Evolutionary conservation across 1,140 invertebrate species (phyloP), one percentile per base, ranked within the genome.

Genomic region (Polyergus mexicanus): DNA sequence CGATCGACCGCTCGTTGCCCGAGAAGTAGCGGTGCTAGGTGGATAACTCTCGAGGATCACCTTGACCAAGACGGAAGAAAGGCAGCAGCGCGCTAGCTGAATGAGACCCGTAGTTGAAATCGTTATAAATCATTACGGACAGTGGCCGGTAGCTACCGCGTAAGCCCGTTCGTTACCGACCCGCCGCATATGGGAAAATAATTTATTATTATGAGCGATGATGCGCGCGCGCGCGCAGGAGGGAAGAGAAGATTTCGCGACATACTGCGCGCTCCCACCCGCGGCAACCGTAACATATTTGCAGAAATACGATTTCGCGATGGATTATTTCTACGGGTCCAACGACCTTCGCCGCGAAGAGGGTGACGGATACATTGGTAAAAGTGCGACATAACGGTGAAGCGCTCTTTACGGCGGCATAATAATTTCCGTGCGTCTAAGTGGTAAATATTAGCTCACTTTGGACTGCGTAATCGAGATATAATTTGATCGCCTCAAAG

Each of bases 71-170:
- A 81, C 51, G 56, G 68, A 83, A 69, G 63, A 68, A 69, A 77
- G 56, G 80, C 58, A 54, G 65, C 44, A 56, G 38, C 19, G 32
- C 25, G 75, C 60, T 68, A 41, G 41, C 63, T 84, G 68, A 86
- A 90, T 86, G 77, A 88, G 72, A 81, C 47, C 81, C 84, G 69
- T 56, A 19, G 62, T 60, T 87, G 88, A 85, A 93, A 94, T 94
- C 89, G 89, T 92, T 92, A 92, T 94, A 92, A 94, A 94, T 93
- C 92, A 94, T 89, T 35, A 85, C 47, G 84, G 91, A 94, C 92
- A 93, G 91, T 92, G 92, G 93, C 92, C 92, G 91, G 88, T 89
- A 93, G 93, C 92, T 93, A 92, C 92, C 90, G 92, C 90, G 86
- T 90, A 89, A 51, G 91, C 85, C 86, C 78, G 91, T 92, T 93